A percentile compares a stretch with the other conserved stretches of the same genome.
Evolutionary conservation across 2,888 invertebrate species (phyloP).

Genomic region (Archips xylosteana): DNA sequence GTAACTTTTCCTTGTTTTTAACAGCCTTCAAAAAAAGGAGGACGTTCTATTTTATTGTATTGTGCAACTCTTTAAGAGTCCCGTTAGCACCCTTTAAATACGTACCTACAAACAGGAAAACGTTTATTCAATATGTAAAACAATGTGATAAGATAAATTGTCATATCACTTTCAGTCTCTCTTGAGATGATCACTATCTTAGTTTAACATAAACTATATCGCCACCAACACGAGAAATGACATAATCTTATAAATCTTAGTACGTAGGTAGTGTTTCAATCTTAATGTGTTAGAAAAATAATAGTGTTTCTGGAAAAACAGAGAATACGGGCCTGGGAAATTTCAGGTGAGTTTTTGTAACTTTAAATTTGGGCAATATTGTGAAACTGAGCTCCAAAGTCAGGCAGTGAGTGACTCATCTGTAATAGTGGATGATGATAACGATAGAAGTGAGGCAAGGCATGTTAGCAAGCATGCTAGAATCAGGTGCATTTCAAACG

Average conservation of each 20-base stretch:
- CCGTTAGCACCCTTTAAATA: not conserved
- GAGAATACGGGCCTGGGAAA: not conserved
- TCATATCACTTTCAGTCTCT: slow-evolving; percentile 6
- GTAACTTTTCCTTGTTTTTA: too few relatives aligned
- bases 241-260: not conserved
- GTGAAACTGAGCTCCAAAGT: too few relatives aligned
- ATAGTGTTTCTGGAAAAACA: not conserved
- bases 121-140: not conserved
- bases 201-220: slow-evolving; percentile 6
- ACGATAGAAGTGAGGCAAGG: too few relatives aligned
- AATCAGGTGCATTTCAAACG: too few relatives aligned
- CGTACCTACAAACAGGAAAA: not conserved
- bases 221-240: not conserved
- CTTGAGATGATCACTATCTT: slow-evolving; percentile 9
- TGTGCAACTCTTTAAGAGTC: too few relatives aligned
- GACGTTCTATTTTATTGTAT: too few relatives aligned
- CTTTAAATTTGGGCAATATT: too few relatives aligned
- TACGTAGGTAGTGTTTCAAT: not conserved
- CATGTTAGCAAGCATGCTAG: too few relatives aligned
- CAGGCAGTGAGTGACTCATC: too few relatives aligned
- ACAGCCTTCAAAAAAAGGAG: too few relatives aligned
- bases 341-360: not conserved
- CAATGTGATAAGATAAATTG: slow-evolving; percentile 20
- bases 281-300: not conserved
- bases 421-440: too few relatives aligned